phyloP scores from a whole-genome alignment of 2,113 vertebrate genomes.

The Brachyhypopomus occidentalis region DNA sequence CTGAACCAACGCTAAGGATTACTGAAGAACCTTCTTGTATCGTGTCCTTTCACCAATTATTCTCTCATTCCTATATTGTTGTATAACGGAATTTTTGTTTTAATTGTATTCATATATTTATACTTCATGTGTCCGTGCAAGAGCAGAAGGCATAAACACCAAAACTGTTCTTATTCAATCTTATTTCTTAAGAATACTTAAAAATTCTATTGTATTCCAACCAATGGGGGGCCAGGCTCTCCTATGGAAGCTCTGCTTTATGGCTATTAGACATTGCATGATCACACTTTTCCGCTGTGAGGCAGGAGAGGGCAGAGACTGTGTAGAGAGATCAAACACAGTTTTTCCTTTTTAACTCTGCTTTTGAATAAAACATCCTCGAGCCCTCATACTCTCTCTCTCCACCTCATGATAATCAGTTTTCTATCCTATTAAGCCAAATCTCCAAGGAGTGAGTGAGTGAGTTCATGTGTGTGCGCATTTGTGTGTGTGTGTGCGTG shows the following conservation, averaged over 20 bases:
- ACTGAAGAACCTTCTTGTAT: too few relatives aligned
- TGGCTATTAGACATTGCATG: slow-evolving; percentile 18
- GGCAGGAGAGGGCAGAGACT: not conserved
- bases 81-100: too few relatives aligned
- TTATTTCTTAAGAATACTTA: too few relatives aligned
- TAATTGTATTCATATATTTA: too few relatives aligned
- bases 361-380: slow-evolving; percentile 49
- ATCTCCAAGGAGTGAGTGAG: slow-evolving; percentile 45
- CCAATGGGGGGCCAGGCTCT: not conserved
- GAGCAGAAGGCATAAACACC: too few relatives aligned
- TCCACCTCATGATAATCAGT: slow-evolving; percentile 42
- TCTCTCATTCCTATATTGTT: too few relatives aligned
- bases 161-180: too few relatives aligned
- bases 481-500: slow-evolving; percentile 51
- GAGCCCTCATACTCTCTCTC: slow-evolving; percentile 38
- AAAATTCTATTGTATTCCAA: too few relatives aligned
- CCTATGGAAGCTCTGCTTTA: not conserved
- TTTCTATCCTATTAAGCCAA: slow-evolving; percentile 52
- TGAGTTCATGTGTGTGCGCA: not conserved
- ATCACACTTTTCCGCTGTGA: slow-evolving; percentile 7
- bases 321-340: slow-evolving; percentile 45
- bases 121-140: too few relatives aligned
- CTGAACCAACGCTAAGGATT: too few relatives aligned
- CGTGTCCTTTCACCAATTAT: too few relatives aligned
- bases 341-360: slow-evolving; percentile 45